These are phyloP conservation scores for Lagorchestes hirsutus DNA, from an alignment of 2,797 vertebrate species.

Conservation along the genomic window DNA sequence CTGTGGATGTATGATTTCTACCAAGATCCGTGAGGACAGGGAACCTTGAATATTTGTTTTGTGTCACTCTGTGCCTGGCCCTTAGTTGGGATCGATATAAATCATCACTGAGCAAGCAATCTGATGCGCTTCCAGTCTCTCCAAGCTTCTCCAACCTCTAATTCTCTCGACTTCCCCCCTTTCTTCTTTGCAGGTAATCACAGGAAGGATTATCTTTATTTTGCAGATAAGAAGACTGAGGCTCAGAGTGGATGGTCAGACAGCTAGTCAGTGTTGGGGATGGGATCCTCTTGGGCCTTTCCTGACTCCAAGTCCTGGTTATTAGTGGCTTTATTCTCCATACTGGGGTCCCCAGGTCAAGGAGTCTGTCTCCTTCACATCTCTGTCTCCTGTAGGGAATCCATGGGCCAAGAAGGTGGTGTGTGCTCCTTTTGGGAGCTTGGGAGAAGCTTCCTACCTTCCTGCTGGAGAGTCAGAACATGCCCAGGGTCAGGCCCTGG, in stretches of 20 bases:
- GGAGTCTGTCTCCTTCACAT: background rate
- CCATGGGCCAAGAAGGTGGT: too few relatives aligned
- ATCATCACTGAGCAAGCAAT: background rate
- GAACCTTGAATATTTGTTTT: background rate
- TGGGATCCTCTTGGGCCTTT: background rate
- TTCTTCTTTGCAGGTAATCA: background rate
- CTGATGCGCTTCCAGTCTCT: background rate
- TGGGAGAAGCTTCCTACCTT: too few relatives aligned
- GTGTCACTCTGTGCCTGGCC: background rate
- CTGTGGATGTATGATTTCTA: background rate
- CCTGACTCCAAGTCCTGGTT: background rate
- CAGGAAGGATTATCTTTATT: background rate
- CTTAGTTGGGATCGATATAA: too few relatives aligned
- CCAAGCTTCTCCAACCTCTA: background rate
- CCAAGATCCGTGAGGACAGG: background rate
- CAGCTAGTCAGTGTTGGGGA: background rate
- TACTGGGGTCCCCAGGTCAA: background rate
- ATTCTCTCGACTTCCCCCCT: fast-evolving
- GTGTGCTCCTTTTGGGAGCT: too few relatives aligned
- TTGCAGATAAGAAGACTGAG: background rate
- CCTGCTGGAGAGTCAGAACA: too few relatives aligned
- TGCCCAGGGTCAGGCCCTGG: too few relatives aligned
- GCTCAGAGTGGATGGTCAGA: background rate
- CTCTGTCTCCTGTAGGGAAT: too few relatives aligned
- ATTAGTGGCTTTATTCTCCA: background rate